Percentiles rank a stretch among this genome's conserved stretches.
Evolutionary conservation across 92 coral and sea anemone species (phyloP).

Genomic region (Siderastrea siderea): DNA sequence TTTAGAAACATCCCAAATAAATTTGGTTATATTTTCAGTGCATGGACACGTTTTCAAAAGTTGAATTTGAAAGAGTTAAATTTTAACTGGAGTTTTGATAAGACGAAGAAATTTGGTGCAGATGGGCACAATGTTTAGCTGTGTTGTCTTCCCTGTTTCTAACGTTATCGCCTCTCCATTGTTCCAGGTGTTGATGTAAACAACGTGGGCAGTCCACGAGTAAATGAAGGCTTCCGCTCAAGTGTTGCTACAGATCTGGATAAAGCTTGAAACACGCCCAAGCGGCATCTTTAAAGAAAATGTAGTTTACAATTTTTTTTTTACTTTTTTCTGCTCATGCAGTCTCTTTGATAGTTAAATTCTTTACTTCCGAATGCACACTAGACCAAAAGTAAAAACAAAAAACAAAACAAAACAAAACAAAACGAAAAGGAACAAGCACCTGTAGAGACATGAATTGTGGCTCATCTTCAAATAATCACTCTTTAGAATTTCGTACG

Average conservation of each 20-base stretch:
- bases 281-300: neutral
- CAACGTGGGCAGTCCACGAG: conserved; percentile 17
- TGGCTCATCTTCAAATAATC: too few relatives aligned
- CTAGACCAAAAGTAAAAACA: too few relatives aligned
- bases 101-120: neutral
- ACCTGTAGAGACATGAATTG: too few relatives aligned
- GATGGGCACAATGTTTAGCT: neutral
- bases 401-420: too few relatives aligned
- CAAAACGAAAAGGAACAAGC: too few relatives aligned
- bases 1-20: too few relatives aligned
- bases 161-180: neutral
- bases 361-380: too few relatives aligned
- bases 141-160: neutral
- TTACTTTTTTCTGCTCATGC: neutral
- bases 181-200: conserved; percentile 31
- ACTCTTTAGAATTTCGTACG: too few relatives aligned
- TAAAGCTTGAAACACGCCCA: conserved; percentile 12
- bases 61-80: neutral
- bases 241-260: conserved; percentile 31
- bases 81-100: neutral
- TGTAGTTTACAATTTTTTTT: neutral
- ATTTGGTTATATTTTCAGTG: too few relatives aligned
- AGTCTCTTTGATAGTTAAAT: too few relatives aligned
- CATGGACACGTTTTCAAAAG: neutral
- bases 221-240: conserved; percentile 37